Conservation (phyloP, 2,797 vertebrate species). For the Xyrichtys novacula region DNA sequence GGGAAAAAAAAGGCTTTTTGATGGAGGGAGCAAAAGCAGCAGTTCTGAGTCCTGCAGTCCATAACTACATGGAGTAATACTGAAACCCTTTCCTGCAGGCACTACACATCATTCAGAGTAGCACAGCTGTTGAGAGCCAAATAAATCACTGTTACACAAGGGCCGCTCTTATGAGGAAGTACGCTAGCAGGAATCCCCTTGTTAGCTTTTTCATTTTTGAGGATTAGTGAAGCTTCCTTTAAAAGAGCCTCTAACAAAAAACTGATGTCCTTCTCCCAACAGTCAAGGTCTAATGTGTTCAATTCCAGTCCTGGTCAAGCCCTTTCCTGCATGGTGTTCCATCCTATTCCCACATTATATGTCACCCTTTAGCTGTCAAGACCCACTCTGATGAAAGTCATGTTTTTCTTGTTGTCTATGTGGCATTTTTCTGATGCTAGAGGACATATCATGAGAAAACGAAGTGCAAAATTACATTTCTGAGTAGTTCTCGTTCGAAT, state of each 20-base stretch:
- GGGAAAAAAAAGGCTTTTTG: conserved; percentile 25
- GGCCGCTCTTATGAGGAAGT: neutral
- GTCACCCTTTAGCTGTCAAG: no score
- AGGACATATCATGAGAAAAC: no score
- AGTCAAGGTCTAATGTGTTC: no score
- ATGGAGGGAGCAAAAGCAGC: conserved; percentile 34
- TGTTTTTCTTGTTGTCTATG: no score
- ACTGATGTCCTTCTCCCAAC: no score
- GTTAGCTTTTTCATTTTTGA: neutral
- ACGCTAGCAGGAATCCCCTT: neutral
- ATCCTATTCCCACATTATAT: no score
- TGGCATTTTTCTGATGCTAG: no score
- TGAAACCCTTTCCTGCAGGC: conserved; percentile 32
- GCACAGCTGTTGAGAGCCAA: conserved; percentile 36
- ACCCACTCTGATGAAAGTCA: no score
- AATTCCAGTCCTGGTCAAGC: no score
- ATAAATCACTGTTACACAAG: conserved; percentile 31
- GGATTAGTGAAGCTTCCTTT: neutral
- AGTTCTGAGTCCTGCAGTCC: conserved; percentile 35
- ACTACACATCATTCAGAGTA: conserved; percentile 47
- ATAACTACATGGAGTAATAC: conserved; percentile 58
- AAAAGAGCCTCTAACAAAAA: neutral
- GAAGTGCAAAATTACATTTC: no score
- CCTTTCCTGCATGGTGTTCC: no score
- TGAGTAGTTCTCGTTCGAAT: no score